Conservation (phyloP, 1,140 invertebrate species). For the Drosophila nasuta region DNA sequence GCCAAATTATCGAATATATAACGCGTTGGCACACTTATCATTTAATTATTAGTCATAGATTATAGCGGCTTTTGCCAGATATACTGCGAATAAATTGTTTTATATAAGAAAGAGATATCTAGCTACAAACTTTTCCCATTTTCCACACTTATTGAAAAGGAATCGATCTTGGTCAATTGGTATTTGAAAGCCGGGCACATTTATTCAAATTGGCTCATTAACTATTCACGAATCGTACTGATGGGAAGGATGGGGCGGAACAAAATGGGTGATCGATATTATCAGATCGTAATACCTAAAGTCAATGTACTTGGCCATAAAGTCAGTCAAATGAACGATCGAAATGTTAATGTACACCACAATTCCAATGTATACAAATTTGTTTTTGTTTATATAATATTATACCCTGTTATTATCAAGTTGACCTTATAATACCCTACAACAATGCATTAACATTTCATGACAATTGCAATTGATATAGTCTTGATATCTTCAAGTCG, state of each 20-base stretch:
- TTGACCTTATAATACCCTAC: slow-evolving; percentile 2
- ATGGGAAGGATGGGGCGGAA: neutral
- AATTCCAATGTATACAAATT: slow-evolving; percentile 6
- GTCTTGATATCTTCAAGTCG: neutral
- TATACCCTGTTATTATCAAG: slow-evolving; percentile 9
- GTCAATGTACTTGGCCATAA: slow-evolving; percentile 5
- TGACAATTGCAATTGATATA: neutral
- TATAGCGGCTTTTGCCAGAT: no score
- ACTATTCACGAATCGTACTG: neutral
- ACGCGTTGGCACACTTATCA: neutral
- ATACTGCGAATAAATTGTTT: no score
- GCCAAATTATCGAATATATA: neutral
- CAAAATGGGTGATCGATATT: slow-evolving; percentile 13
- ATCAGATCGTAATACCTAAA: slow-evolving; percentile 13
- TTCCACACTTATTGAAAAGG: neutral
- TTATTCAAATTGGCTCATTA: slow-evolving; percentile 10
- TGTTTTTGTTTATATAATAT: neutral
- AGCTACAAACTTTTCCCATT: neutral
- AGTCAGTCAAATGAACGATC: slow-evolving; percentile 8
- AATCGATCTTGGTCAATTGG: slow-evolving; percentile 10
- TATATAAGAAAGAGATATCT: no score
- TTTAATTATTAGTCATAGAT: neutral
- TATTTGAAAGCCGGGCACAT: neutral
- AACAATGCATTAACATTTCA: neutral
- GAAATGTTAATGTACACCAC: neutral